Evolutionary conservation across 2,888 invertebrate genomes (phyloP), one percentile per base, ranked within the genome.

Genomic region (Nemoura dubitans): DNA sequence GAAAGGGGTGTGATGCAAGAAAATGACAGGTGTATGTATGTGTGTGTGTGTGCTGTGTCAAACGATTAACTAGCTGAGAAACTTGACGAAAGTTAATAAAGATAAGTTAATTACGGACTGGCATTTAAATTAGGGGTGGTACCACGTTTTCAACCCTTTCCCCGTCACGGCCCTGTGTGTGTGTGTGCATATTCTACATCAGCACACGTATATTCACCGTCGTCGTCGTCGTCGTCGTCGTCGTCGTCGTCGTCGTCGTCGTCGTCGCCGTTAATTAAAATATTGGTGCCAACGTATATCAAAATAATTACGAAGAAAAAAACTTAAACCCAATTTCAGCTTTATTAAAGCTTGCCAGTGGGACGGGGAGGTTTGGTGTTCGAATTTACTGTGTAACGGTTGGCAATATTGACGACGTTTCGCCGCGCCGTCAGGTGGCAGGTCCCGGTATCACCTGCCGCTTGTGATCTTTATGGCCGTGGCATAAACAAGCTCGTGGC

Each of bases 351-450:
- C 14, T 59, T n/a, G n/a, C n/a, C 3, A 86, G 87, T 30, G 87
- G 87, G 83, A 86, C 82, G 83, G 82, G 85, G 85, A 86, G 85
- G 43, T 76, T 82, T 80, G 83, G 85, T 82, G 87, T 78, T 82
- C 82, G 86, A 86, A 86, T 86, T 86, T 86, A 85, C 86, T 86
- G 86, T 86, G 85, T 85, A 87, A 86, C 10, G 10, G 36, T 36
- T 36, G 36, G 36, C 36, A 36, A 36, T 36, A 36, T 36, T 36
- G 36, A 36, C 36, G 10, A 36, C 36, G 36, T 36, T 36, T 36
- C 36, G 36, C n/a, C n/a, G 36, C 36, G 36, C 36, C 36, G 36
- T 10, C 36, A 6, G 36, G 36, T 36, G 36, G 10, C 36, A 36
- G 36, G 36, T 36, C 10, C 10, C 36, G 5, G 36, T 36, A 36